Evolutionary conservation across 2,888 invertebrate genomes (phyloP).

Genomic region (Agrochola lychnidis): DNA sequence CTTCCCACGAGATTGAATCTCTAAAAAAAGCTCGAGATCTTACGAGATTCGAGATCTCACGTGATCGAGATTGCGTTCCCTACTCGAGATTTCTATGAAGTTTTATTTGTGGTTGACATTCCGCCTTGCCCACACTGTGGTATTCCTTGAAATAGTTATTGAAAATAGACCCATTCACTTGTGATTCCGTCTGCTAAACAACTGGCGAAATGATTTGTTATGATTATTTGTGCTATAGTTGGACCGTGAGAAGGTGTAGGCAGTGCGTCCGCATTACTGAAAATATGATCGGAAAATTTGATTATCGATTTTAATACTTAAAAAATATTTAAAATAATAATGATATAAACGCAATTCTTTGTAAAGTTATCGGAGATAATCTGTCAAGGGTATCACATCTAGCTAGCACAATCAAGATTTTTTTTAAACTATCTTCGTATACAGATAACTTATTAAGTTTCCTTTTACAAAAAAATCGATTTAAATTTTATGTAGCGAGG

Average conservation of each 20-base stretch:
- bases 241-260: conserved; percentile 1
- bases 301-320: not conserved
- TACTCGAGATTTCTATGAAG: not conserved
- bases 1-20: not conserved
- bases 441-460: not conserved
- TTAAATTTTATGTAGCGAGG: not conserved
- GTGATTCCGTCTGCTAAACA: conserved; percentile 43
- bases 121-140: conserved; percentile 16
- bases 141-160: conserved; percentile 49
- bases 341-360: not conserved
- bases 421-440: not conserved
- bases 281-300: not conserved
- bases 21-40: not conserved
- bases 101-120: conserved; percentile 15
- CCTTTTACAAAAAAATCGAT: not conserved
- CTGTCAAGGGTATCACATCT: not conserved
- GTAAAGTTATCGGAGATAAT: not conserved
- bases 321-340: not conserved
- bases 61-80: not conserved
- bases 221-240: conserved; percentile 41
- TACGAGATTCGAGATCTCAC: not conserved
- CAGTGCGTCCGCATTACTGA: not conserved
- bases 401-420: not conserved
- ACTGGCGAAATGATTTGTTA: conserved; percentile 49
- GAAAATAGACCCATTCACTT: conserved; percentile 48